Evolutionary conservation across 2,888 invertebrate species (phyloP).

Genomic region (Ornithoptera priamus): DNA sequence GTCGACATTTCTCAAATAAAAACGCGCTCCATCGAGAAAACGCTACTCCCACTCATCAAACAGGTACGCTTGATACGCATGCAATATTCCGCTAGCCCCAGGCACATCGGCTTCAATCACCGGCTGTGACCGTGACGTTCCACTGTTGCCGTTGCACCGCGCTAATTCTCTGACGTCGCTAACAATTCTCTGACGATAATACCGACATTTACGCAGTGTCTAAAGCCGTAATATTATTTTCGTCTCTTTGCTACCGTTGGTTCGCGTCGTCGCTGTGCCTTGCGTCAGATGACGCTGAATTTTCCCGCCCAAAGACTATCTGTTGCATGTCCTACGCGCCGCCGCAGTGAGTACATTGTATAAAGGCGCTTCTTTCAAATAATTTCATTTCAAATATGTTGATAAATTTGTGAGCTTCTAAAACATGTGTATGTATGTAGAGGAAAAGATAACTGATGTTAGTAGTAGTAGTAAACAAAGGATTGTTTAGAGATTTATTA

Average conservation of each 20-base stretch:
- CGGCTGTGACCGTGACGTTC: conserved; percentile 35
- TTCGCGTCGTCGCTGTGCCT: conserved; percentile 45
- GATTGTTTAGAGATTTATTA: conserved; percentile 3
- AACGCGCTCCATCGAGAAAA: conserved; percentile 96
- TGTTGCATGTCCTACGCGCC: conserved; percentile 69
- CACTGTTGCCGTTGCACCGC: conserved; percentile 32
- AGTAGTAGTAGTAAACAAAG: background rate
- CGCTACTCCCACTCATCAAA: conserved; percentile 94
- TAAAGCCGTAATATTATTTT: conserved; percentile 67
- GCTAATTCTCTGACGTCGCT: conserved; percentile 60
- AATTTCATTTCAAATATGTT: background rate
- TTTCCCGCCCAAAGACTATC: conserved; percentile 72
- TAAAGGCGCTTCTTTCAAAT: conserved; percentile 53
- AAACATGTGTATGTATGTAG: conserved; percentile 18
- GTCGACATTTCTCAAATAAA: conserved; percentile 88
- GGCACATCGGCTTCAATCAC: conserved; percentile 30
- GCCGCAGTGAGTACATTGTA: conserved; percentile 46
- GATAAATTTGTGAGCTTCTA: background rate
- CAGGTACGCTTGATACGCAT: conserved; percentile 84
- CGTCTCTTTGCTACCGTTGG: conserved; percentile 54
- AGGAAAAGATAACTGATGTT: conserved; percentile 8
- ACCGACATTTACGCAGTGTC: conserved; percentile 59
- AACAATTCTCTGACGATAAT: conserved; percentile 53
- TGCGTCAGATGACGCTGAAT: conserved; percentile 58
- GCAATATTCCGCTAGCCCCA: conserved; percentile 36